Conservation (phyloP, 2,797 vertebrate species). For the Catostomus latipinnis region DNA sequence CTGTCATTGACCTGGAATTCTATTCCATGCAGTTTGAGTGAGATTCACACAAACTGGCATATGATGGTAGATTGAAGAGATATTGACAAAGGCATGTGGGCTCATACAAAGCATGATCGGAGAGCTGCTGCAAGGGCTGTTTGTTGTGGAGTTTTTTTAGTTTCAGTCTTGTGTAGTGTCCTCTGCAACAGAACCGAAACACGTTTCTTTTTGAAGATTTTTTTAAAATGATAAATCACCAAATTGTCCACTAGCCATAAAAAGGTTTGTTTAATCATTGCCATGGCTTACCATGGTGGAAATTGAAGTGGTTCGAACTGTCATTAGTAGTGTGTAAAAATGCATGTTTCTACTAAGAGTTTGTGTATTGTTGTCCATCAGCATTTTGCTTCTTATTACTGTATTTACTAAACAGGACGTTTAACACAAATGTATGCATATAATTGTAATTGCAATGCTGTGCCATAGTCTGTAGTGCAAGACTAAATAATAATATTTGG, state of each 20-base stretch:
- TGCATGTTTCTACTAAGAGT: constrained; percentile 57
- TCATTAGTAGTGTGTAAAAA: constrained; percentile 37
- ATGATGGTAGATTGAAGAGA: constrained; percentile 67
- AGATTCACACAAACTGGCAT: constrained; percentile 69
- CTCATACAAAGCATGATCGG: constrained; percentile 66
- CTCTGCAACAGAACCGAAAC: constrained; percentile 26
- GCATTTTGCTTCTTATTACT: constrained; percentile 44
- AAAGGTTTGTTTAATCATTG: constrained; percentile 36
- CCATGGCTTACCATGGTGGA: constrained; percentile 58
- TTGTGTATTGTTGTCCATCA: constrained; percentile 53
- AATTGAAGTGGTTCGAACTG: constrained; percentile 24
- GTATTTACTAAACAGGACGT: constrained; percentile 26
- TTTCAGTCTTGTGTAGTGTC: constrained; percentile 48
- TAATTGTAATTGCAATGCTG: constrained; percentile 30
- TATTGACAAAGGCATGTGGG: constrained; percentile 67
- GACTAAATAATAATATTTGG: background rate
- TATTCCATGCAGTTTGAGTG: constrained; percentile 68
- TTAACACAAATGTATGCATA: constrained; percentile 16
- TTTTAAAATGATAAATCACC: constrained; percentile 22
- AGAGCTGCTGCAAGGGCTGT: constrained; percentile 71
- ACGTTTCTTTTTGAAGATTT: constrained; percentile 33
- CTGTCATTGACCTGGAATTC: constrained; percentile 62
- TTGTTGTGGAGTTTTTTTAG: constrained; percentile 19
- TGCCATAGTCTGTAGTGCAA: background rate
- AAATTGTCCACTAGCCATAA: constrained; percentile 39